These are phyloP conservation scores for Hemistola chrysoprasaria DNA, from an alignment of 2,888 invertebrate genomes.

Conservation along the genomic window DNA sequence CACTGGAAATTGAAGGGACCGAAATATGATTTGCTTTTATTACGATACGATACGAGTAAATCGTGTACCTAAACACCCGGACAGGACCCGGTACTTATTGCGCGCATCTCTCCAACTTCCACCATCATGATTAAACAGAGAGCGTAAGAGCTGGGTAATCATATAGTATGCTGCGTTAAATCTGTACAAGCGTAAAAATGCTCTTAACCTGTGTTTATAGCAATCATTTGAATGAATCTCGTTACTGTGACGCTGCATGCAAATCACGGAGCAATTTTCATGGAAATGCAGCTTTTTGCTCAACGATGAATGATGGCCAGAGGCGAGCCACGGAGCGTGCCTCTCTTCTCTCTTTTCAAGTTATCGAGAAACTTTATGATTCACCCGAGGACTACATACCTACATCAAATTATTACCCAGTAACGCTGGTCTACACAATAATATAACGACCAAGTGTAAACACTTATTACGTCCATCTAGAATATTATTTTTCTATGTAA, in stretches of 20 bases:
- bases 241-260: conserved; percentile 42
- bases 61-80: conserved; percentile 22
- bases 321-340: conserved; percentile 36
- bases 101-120: conserved; percentile 22
- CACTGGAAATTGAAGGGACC: conserved; percentile 17
- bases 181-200: conserved; percentile 35
- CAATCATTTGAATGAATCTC: conserved; percentile 40
- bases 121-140: conserved; percentile 25
- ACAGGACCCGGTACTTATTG: conserved; percentile 19
- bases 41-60: conserved; percentile 14
- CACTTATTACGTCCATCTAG: too few species aligned
- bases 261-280: conserved; percentile 53
- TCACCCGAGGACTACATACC: conserved; percentile 45
- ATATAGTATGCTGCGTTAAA: conserved; percentile 31
- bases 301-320: conserved; percentile 46
- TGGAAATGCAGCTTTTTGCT: conserved; percentile 44
- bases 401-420: conserved; percentile 40
- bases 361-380: conserved; percentile 53
- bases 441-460: too few species aligned
- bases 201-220: conserved; percentile 31
- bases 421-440: conserved; percentile 20
- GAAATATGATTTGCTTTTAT: conserved; percentile 20
- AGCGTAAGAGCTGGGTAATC: conserved; percentile 8
- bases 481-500: too few species aligned
- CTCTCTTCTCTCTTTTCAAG: conserved; percentile 45